phyloP scores from a whole-genome alignment of 2,113 vertebrate species.

The Procavia capensis region DNA sequence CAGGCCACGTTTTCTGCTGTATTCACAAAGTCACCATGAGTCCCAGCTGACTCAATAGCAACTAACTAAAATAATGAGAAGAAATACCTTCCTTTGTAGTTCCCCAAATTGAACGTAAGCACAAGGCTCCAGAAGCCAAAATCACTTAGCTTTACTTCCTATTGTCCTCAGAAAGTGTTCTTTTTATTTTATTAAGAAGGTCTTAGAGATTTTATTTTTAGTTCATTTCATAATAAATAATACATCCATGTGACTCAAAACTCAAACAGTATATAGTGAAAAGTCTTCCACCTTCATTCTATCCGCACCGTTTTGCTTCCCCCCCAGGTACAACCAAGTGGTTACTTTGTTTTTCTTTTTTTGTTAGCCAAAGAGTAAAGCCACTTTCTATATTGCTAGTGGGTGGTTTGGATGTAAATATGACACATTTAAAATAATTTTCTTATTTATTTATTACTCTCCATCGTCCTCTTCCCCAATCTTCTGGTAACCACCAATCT shows the following conservation, averaged over 20 bases:
- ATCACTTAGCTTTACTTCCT: background rate
- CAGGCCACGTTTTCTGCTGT: no score
- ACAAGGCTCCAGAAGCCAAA: background rate
- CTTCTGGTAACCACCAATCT: no score
- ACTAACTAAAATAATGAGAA: background rate
- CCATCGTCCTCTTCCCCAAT: no score
- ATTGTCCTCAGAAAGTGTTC: background rate
- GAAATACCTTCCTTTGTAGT: background rate
- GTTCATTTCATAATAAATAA: background rate
- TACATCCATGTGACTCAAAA: background rate
- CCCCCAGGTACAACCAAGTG: background rate
- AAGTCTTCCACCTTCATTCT: background rate
- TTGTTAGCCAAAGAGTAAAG: no score
- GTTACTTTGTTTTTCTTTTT: no score
- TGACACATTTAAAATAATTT: no score
- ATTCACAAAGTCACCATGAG: no score
- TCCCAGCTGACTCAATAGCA: no score
- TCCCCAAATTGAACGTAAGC: background rate
- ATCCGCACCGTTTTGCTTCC: background rate
- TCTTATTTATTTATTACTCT: no score
- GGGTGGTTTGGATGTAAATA: no score
- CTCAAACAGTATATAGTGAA: background rate
- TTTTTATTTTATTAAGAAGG: background rate
- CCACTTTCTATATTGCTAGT: no score
- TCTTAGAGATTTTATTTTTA: background rate